Conservation (phyloP, 2,113 vertebrate genomes). For the Merops nubicus region DNA sequence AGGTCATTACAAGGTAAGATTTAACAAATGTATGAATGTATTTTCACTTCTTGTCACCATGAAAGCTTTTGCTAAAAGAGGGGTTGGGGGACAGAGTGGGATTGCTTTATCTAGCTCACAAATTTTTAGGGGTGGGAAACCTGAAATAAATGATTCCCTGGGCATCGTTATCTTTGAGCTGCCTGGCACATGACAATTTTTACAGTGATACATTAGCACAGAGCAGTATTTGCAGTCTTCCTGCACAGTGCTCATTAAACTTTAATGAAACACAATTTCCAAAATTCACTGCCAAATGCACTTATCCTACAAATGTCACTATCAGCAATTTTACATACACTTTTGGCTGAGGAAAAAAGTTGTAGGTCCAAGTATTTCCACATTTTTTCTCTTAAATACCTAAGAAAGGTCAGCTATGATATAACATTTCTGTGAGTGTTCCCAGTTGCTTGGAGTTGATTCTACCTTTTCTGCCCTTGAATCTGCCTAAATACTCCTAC, state of each 20-base stretch:
- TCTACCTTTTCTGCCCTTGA: background rate
- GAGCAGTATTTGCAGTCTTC: slow-evolving; percentile 34
- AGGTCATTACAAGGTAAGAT: background rate
- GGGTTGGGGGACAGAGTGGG: background rate
- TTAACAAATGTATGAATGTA: background rate
- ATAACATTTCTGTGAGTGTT: background rate
- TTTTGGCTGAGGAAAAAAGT: background rate
- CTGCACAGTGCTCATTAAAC: slow-evolving; percentile 37
- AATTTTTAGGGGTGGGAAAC: background rate
- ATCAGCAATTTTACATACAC: slow-evolving; percentile 35
- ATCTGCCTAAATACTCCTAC: background rate
- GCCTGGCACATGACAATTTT: slow-evolving; percentile 22
- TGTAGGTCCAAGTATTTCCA: background rate
- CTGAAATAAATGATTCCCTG: background rate
- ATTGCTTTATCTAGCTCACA: background rate
- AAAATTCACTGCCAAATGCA: slow-evolving; percentile 52
- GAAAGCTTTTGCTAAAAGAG: background rate
- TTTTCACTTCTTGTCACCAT: background rate
- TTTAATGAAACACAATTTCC: slow-evolving; percentile 54
- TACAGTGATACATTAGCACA: slow-evolving; percentile 33
- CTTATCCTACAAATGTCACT: slow-evolving; percentile 52
- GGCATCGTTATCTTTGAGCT: slow-evolving; percentile 27
- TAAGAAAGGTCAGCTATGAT: background rate
- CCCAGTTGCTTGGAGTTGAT: background rate
- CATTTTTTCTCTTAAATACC: background rate